Percentiles rank a stretch among this genome's conserved stretches.
These are phyloP conservation scores for Daboia siamensis DNA, from an alignment of 2,113 vertebrate genomes.

Conservation along the genomic window DNA sequence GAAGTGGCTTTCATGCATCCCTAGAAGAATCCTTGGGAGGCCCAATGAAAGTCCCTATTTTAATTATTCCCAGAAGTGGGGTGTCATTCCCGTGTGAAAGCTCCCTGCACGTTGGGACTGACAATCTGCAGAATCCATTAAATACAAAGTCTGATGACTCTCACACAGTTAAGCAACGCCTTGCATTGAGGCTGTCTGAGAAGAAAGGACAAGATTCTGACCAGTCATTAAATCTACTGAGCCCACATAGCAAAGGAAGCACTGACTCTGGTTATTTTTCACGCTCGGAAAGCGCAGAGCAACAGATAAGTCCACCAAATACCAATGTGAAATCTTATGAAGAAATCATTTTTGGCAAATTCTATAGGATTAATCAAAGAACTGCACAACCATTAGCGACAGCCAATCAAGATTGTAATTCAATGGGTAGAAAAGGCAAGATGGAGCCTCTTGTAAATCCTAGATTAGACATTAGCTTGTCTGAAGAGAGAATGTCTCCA, in stretches of 20 bases:
- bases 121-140: conserved; percentile 75
- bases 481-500: conserved; percentile 84
- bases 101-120: conserved; percentile 77
- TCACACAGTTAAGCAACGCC: conserved; percentile 85
- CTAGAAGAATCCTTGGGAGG: conserved; percentile 83
- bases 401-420: conserved; percentile 73
- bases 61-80: conserved; percentile 90
- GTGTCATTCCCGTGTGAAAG: conserved; percentile 80
- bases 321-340: conserved; percentile 94
- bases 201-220: conserved; percentile 88
- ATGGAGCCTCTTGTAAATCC: conserved; percentile 72
- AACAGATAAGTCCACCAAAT: conserved; percentile 93
- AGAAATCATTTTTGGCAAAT: conserved; percentile 97
- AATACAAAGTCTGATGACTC: conserved; percentile 81
- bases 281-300: conserved; percentile 95
- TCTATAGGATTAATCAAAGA: conserved; percentile 87
- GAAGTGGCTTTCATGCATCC: conserved; percentile 72
- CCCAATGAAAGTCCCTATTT: conserved; percentile 94
- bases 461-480: conserved; percentile 81
- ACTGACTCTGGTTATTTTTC: conserved; percentile 98
- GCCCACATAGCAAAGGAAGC: conserved; percentile 98
- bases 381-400: conserved; percentile 77
- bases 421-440: conserved; percentile 73
- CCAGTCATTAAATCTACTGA: conserved; percentile 92
- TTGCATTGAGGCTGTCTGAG: conserved; percentile 87